A percentile compares a stretch with the other conserved stretches of the same genome.
Evolutionary conservation across 2,888 invertebrate genomes (phyloP).

Genomic region (Sminthurides aquaticus): DNA sequence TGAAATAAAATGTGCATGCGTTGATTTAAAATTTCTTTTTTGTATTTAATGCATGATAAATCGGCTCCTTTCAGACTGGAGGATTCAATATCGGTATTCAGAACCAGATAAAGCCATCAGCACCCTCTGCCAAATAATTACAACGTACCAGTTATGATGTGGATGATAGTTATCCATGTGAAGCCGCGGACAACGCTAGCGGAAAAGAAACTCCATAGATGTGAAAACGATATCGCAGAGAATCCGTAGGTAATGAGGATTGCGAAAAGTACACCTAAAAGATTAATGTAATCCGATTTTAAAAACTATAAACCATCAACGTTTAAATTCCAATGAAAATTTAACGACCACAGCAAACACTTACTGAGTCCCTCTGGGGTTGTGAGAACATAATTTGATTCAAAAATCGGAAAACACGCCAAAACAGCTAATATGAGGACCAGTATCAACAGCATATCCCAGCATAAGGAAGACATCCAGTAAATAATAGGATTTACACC

Average conservation of each 20-base stretch:
- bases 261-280: constrained; percentile 49
- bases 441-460: constrained; percentile 48
- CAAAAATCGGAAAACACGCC: constrained; percentile 46
- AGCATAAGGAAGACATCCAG: constrained; percentile 48
- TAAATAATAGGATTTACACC: constrained; percentile 47
- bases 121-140: not conserved
- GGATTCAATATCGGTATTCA: not conserved
- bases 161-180: constrained; percentile 47
- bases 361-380: constrained; percentile 37
- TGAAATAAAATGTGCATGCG: constrained; percentile 5
- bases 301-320: constrained; percentile 3
- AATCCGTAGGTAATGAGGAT: constrained; percentile 56
- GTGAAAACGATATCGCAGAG: constrained; percentile 59
- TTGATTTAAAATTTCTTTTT: not conserved
- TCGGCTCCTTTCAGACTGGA: not conserved
- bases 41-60: not conserved
- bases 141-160: constrained; percentile 33
- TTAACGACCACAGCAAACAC: not conserved
- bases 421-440: constrained; percentile 46
- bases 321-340: too few relatives aligned
- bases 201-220: constrained; percentile 53
- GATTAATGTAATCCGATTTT: too few relatives aligned
- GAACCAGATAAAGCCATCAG: not conserved
- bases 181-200: constrained; percentile 52
- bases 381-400: constrained; percentile 44